These are phyloP conservation scores for Heterocephalus glaber DNA, from an alignment of 2,113 vertebrate species.

Conservation along the genomic window DNA sequence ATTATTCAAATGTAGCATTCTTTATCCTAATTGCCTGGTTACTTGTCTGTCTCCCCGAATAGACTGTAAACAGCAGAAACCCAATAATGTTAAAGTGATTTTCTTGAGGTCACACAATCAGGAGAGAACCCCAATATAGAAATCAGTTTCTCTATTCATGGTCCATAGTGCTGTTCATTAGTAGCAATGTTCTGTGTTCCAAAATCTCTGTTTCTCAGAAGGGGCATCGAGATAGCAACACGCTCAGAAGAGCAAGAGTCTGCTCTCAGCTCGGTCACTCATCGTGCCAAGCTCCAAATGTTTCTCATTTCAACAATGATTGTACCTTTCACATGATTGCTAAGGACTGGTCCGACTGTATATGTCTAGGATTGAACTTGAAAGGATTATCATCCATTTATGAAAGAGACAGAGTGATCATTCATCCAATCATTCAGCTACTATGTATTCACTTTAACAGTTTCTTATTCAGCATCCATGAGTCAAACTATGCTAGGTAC, in stretches of 20 bases:
- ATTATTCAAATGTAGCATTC: conserved; percentile 52
- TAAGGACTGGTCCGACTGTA: not conserved
- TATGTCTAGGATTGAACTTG: not conserved
- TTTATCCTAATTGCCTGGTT: conserved; percentile 60
- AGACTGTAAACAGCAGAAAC: conserved; percentile 59
- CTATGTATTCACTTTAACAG: not conserved
- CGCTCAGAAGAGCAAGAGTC: not conserved
- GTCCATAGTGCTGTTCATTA: not conserved
- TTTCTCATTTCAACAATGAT: not conserved
- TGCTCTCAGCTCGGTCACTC: not conserved
- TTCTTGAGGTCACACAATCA: conserved; percentile 66
- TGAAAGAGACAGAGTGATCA: not conserved
- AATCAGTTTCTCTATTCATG: conserved; percentile 41
- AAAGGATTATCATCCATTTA: not conserved
- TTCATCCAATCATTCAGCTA: not conserved
- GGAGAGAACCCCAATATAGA: conserved; percentile 44
- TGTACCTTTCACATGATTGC: not conserved
- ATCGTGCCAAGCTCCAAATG: not conserved
- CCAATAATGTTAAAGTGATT: conserved; percentile 50
- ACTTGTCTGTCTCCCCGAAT: conserved; percentile 59
- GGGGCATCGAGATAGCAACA: not conserved
- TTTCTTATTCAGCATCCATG: conserved; percentile 19
- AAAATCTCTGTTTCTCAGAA: conserved; percentile 52
- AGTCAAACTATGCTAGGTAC: not conserved
- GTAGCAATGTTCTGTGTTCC: not conserved